Percentiles rank a stretch among this genome's conserved stretches.
Evolutionary conservation across 2,797 vertebrate genomes (phyloP).

Genomic region (Aulostomus chinensis): DNA sequence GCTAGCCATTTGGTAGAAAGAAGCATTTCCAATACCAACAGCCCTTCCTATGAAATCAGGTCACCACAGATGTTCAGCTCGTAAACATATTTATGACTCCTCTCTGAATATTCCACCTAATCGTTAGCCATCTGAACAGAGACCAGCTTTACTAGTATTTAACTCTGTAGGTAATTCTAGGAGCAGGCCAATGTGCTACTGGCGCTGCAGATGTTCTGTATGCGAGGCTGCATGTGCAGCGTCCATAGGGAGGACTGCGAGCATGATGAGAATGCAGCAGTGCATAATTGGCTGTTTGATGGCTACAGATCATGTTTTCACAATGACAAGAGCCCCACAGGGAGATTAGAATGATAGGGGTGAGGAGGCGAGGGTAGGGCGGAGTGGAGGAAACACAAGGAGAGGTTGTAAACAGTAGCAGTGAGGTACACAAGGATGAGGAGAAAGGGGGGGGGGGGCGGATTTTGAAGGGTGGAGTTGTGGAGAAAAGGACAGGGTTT

Average conservation of each 20-base stretch:
- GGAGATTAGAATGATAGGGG: slow-evolving; percentile 47
- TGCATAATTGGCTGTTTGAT: slow-evolving; percentile 78
- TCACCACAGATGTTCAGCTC: background rate
- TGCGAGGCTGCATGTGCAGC: slow-evolving; percentile 39
- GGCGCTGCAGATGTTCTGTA: slow-evolving; percentile 55
- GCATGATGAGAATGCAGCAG: slow-evolving; percentile 76
- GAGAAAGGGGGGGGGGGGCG: slow-evolving; percentile 5
- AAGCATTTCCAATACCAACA: background rate
- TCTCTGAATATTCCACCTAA: slow-evolving; percentile 16
- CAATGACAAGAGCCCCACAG: slow-evolving; percentile 70
- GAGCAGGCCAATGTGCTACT: slow-evolving; percentile 46
- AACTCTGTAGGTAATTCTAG: slow-evolving; percentile 39
- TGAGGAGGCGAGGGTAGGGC: slow-evolving; percentile 24
- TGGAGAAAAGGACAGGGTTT: slow-evolving; percentile 35
- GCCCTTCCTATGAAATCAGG: slow-evolving; percentile 2
- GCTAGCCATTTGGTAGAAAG: slow-evolving; percentile 8
- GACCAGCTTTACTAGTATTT: background rate
- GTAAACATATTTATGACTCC: background rate
- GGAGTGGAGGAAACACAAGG: slow-evolving; percentile 21
- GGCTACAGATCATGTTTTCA: slow-evolving; percentile 78
- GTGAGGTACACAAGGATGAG: slow-evolving; percentile 16
- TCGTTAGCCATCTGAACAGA: slow-evolving; percentile 7
- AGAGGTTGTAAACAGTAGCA: slow-evolving; percentile 41
- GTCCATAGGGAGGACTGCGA: slow-evolving; percentile 51
- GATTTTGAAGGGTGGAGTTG: slow-evolving; percentile 19